phyloP scores from a whole-genome alignment of 2,888 invertebrate genomes.

The Entomobrya proxima region DNA sequence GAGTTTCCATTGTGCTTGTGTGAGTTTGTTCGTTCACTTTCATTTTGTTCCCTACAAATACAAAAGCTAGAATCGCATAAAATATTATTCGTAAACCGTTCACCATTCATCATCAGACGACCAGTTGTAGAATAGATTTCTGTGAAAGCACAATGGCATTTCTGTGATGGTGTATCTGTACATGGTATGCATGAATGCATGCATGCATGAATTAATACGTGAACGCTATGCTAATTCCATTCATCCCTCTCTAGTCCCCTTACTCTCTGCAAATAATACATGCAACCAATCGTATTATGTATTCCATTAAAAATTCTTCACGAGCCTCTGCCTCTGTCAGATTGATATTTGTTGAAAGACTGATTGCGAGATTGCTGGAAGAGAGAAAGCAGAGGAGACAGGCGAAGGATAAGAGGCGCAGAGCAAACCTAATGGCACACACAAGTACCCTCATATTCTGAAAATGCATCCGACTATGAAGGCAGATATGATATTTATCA shows the following conservation, averaged over 20 bases:
- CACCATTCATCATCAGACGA: no score
- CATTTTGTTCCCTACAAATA: no score
- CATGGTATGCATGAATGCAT: not conserved
- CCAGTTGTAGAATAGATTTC: not conserved
- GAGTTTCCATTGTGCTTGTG: no score
- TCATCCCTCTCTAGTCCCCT: not conserved
- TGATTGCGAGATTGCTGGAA: not conserved
- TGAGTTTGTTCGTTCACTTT: no score
- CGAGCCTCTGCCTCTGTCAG: constrained; percentile 55
- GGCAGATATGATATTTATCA: no score
- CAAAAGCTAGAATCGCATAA: no score
- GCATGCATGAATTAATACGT: not conserved
- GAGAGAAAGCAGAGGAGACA: not conserved
- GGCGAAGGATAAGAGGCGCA: no score
- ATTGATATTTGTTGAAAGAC: constrained; percentile 50
- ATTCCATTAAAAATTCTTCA: constrained; percentile 65
- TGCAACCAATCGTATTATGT: constrained; percentile 34
- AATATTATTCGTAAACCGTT: no score
- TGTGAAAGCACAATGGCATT: constrained; percentile 3
- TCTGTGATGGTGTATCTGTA: not conserved
- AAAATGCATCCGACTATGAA: no score
- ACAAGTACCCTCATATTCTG: no score
- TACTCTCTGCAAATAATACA: constrained; percentile 2
- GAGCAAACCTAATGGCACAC: no score
- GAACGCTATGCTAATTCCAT: constrained; percentile 6